Base-by-base conservation (phyloP, 1,140 invertebrate species). In the Melanaphis sacchari region DNA sequence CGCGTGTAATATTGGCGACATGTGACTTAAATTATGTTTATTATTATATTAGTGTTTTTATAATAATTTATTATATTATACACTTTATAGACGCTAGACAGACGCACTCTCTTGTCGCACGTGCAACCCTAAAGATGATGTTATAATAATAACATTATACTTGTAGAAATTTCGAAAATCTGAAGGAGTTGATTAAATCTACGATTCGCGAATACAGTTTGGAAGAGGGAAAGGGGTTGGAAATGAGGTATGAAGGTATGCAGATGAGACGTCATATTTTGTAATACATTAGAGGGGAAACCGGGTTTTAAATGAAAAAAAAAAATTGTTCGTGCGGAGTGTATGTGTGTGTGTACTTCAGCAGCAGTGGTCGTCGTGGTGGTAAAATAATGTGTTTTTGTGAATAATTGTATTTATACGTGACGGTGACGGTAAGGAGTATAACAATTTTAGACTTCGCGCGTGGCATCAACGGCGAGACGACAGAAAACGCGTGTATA, bases 1-100 rank as follows among this genome's bases (percentile, higher is more conserved):
- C 90, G 59, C 22, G 18, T 6, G 43, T n/a, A 41, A 66, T 82
- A 91, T 91, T 91, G 81, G 81, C 91, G 91, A 93, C 91, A 93
- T 24, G 81, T 93, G 91, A 84, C 66, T 36, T 26, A 21, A 26
- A 43, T 87, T 87, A 87, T 43, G 9, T 59, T 59, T 59, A 59
- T 31, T 81, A 81, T 81, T 81, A 81, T 84, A 84, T 84, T 38
- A 84, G 81, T 24, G 21, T 11, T 31, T 87, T 87, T 43, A 59
- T 59, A 4, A 59, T 59, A 49, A 59, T 59, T 54, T 54, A 54
- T 54, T 26, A 54, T 31, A 7, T n/a, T 31, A n/a, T n/a, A 66
- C 41, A 22, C 31, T 46, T 88, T n/a, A 11, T 26, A 31, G 31
- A 22, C 41, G 22, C 46, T 49, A 49, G 46, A 49, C 46, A 49